Percentiles rank a stretch among this genome's conserved stretches.
Conservation (phyloP, 2,797 vertebrate species). For the Euthynnus affinis region DNA sequence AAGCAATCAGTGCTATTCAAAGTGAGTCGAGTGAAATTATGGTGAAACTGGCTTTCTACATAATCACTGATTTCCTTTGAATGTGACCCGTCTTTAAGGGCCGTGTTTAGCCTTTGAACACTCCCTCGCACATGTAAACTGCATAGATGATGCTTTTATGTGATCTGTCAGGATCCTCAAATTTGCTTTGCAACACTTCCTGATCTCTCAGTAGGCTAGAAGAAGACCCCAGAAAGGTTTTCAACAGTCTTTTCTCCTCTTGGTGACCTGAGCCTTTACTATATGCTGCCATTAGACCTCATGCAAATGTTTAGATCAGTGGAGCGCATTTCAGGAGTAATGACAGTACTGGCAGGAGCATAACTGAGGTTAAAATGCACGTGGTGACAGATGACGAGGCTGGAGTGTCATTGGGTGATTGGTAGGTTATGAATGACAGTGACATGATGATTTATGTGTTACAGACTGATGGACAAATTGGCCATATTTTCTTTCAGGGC, state of each 20-base stretch:
- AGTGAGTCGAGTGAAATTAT: conserved; percentile 51
- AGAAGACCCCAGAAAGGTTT: conserved; percentile 10
- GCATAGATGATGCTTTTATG: conserved; percentile 48
- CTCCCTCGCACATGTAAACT: conserved; percentile 36
- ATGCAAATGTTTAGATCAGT: conserved; percentile 19
- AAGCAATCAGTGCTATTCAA: conserved; percentile 76
- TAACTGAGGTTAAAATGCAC: conserved; percentile 8
- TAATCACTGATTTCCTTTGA: conserved; percentile 66
- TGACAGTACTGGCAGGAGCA: conserved; percentile 14
- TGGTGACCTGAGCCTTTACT: conserved; percentile 36
- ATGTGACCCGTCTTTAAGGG: conserved; percentile 40
- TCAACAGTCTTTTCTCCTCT: conserved; percentile 24
- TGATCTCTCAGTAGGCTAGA: not conserved
- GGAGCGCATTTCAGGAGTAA: conserved; percentile 5
- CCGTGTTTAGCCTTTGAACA: conserved; percentile 41
- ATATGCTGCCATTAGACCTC: conserved; percentile 20
- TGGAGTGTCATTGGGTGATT: conserved; percentile 47
- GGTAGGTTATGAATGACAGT: conserved; percentile 19
- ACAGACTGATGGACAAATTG: conserved; percentile 5
- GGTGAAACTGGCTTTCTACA: conserved; percentile 42
- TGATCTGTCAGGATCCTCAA: conserved; percentile 41
- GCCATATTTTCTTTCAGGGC: conserved; percentile 6
- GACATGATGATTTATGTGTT: conserved; percentile 26
- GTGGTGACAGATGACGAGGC: conserved; percentile 44
- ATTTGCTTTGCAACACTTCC: conserved; percentile 17